These are phyloP conservation scores for Dicerorhinus sumatrensis DNA, from an alignment of 2,113 vertebrate genomes.

Conservation along the genomic window DNA sequence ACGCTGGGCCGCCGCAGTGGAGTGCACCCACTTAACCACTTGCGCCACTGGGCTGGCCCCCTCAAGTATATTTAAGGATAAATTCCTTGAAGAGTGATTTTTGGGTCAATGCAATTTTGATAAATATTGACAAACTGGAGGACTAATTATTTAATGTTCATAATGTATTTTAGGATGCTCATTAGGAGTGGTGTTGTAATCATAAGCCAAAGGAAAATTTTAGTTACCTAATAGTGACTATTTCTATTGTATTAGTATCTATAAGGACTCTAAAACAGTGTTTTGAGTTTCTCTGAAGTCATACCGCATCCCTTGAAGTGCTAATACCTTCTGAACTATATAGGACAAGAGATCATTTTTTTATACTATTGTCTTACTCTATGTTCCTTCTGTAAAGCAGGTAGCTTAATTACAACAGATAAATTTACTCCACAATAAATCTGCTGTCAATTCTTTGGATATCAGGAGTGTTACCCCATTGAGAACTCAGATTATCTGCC, in stretches of 20 bases:
- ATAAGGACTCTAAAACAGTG: neutral
- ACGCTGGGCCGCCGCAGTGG: no score
- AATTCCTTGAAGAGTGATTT: neutral
- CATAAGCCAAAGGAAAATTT: neutral
- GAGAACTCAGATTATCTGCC: neutral
- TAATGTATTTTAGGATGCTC: neutral
- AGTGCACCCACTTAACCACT: no score
- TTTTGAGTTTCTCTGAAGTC: neutral
- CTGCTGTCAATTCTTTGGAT: neutral
- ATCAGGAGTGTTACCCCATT: neutral
- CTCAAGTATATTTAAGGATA: neutral
- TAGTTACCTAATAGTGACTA: neutral
- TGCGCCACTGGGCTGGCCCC: no score
- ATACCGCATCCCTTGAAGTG: neutral
- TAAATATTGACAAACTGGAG: neutral
- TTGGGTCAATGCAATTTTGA: neutral
- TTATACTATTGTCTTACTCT: neutral
- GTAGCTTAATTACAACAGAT: neutral
- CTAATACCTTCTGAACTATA: conserved; percentile 4
- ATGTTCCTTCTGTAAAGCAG: conserved; percentile 2
- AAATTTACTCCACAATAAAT: neutral
- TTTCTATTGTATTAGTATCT: neutral
- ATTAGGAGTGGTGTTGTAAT: neutral
- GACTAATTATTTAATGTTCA: neutral
- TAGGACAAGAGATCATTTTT: neutral